Evolutionary conservation across 1,140 invertebrate genomes (phyloP), one percentile per base, ranked within the genome.

Genomic region (Drosophila erecta): DNA sequence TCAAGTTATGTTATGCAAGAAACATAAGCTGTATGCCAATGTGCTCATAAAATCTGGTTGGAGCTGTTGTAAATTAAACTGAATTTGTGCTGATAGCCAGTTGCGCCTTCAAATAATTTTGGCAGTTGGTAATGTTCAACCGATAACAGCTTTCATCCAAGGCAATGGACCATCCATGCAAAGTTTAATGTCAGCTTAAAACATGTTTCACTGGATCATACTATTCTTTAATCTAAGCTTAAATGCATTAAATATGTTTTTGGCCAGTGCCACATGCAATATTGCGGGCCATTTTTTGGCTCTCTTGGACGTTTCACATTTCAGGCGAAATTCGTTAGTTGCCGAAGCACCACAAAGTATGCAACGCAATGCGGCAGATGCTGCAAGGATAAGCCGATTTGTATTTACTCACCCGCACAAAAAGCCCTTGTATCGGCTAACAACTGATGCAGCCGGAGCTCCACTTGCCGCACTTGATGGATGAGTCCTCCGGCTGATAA

Each of bases 401-500:
- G 43, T 70, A 69, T 69, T 40, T 64, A 40, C 43, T 77, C 38
- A 57, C 51, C 46, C 46, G 43, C 66, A 56, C 41, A 47, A 10
- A 3, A 10, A 30, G 7, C 24, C 22, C 10, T 11, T 27, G n/a
- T 37, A 22, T 30, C 47, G 20, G 27, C 24, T 17, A 17, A 10
- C 58, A 66, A 47, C 30, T 20, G 61, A 66, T 66, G 61, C 47
- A 66, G 49, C 33, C 14, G 35, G 6, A 47, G 64, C 50, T 70
- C 64, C 64, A 37, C 66, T 70, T 70, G 67, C 61, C 66, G 35
- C 62, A 67, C 41, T 70, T 70, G 66, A 70, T 69, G 66, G 64
- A 70, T 70, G 66, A 70, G 64, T 43, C 41, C 66, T 56, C 50
- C 24, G 64, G 43, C 66, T 70, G 66, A 70, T 57, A 43, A 47